phyloP scores from a whole-genome alignment of 2,113 vertebrate genomes.

The Dunckerocampus dactyliophorus region DNA sequence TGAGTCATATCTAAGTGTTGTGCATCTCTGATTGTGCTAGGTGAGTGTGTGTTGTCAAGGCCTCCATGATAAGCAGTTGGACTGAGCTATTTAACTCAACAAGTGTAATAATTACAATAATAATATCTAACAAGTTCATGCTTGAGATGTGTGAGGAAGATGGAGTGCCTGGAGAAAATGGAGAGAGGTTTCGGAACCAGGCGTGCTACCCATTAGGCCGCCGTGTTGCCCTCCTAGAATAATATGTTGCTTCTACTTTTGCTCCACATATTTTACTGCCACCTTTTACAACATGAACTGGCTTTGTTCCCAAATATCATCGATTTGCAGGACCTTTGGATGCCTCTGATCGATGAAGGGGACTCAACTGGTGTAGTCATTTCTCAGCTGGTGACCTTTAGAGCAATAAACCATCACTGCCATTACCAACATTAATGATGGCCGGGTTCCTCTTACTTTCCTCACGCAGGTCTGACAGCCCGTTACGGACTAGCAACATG shows the following conservation, averaged over 20 bases:
- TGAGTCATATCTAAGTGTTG: no score
- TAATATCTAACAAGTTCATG: background rate
- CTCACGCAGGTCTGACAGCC: background rate
- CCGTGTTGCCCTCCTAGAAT: no score
- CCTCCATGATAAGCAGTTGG: no score
- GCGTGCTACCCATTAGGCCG: no score
- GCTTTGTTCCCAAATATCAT: background rate
- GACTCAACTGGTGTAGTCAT: background rate
- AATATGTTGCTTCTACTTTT: background rate
- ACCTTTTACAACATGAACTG: background rate
- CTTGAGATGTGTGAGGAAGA: no score
- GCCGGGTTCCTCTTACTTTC: background rate
- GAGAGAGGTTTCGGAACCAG: no score
- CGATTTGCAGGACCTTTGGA: background rate
- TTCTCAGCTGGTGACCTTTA: slow-evolving; percentile 1
- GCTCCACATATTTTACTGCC: background rate
- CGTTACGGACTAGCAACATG: background rate
- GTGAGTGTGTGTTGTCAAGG: no score
- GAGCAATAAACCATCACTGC: background rate
- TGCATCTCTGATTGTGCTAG: no score
- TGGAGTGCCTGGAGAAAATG: no score
- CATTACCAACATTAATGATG: slow-evolving; percentile 1
- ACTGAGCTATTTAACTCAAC: no score
- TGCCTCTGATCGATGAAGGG: background rate
- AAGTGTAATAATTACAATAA: background rate